These are phyloP conservation scores for Regulus satrapa DNA, from an alignment of 2,113 vertebrate species.

Conservation along the genomic window DNA sequence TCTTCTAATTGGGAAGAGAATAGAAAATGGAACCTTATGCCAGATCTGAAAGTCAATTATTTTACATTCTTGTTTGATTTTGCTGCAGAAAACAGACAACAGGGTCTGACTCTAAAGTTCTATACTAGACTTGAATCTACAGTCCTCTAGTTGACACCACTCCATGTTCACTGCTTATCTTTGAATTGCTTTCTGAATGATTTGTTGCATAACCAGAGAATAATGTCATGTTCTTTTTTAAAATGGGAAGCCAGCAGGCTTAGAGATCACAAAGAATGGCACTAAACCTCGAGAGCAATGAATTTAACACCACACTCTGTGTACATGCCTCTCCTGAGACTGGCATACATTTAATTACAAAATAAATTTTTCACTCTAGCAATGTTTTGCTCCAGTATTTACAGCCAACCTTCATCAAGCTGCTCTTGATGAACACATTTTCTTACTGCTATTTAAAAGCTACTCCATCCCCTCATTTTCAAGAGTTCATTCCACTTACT, in stretches of 20 bases:
- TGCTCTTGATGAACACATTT: neutral
- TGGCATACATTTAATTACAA: neutral
- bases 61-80: neutral
- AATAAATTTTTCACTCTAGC: neutral
- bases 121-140: neutral
- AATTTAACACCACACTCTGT: neutral
- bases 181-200: neutral
- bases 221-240: neutral
- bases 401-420: neutral
- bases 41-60: neutral
- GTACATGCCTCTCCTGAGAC: neutral
- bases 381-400: neutral
- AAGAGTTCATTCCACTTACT: neutral
- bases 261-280: neutral
- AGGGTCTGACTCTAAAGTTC: neutral
- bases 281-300: neutral
- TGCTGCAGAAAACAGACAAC: neutral
- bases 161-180: neutral
- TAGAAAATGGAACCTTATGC: neutral
- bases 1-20: neutral
- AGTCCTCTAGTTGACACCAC: neutral
- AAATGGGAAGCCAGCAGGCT: neutral
- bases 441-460: neutral
- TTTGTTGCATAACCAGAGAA: neutral
- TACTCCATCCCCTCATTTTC: neutral